Conservation (phyloP, 2,113 vertebrate genomes). For the Oncorhynchus gorbuscha region DNA sequence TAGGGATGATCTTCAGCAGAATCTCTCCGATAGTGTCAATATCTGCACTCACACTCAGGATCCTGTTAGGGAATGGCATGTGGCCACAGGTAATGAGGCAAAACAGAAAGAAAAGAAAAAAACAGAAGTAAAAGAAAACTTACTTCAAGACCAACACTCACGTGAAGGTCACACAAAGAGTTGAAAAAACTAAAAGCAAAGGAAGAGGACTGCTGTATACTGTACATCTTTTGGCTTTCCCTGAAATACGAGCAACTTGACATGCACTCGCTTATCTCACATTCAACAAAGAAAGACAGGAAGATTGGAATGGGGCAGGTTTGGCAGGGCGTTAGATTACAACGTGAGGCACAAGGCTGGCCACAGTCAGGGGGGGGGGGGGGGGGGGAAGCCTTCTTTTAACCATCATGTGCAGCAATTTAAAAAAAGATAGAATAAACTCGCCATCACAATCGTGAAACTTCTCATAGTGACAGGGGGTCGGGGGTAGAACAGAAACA, state of each 20-base stretch:
- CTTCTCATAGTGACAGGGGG: conserved; percentile 63
- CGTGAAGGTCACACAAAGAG: conserved; percentile 13
- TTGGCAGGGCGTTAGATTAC: conserved; percentile 59
- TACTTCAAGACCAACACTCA: conserved; percentile 16
- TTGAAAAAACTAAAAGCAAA: conserved; percentile 16
- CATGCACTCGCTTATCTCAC: conserved; percentile 83
- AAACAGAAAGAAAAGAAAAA: conserved; percentile 43
- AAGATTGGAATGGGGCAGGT: conserved; percentile 61
- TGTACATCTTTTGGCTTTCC: conserved; percentile 55
- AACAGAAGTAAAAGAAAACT: conserved; percentile 51
- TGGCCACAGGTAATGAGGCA: conserved; percentile 54
- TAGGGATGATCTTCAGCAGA: conserved; percentile 97
- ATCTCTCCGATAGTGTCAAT: conserved; percentile 97
- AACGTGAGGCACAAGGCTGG: conserved; percentile 76
- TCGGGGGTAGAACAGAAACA: conserved; percentile 37
- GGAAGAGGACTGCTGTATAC: conserved; percentile 2
- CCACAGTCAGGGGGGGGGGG: conserved; percentile 63
- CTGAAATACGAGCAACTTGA: conserved; percentile 57
- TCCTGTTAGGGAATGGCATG: conserved; percentile 78
- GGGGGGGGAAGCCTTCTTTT: conserved; percentile 50
- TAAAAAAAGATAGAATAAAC: conserved; percentile 56
- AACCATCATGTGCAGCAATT: conserved; percentile 84
- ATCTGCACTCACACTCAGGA: conserved; percentile 96
- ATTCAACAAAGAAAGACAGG: conserved; percentile 65
- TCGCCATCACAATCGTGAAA: too few relatives aligned